Evolutionary conservation across 2,797 vertebrate genomes (phyloP), one percentile per base, ranked within the genome.

Genomic region (Sebastes flavidus): DNA sequence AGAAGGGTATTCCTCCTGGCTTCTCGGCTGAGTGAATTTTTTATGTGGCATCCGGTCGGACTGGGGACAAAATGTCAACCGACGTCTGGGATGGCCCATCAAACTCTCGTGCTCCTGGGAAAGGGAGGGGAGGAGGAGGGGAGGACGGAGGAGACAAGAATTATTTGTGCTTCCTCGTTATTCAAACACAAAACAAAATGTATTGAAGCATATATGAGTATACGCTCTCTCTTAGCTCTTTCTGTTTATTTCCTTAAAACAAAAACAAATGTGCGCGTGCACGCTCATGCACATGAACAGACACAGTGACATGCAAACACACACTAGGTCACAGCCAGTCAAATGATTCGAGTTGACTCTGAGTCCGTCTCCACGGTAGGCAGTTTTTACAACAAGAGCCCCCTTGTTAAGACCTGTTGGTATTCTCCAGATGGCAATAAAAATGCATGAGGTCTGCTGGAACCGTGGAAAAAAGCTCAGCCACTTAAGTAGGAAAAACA

Each of bases 21-120:
- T 96, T 95, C 84, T 91, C 71, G 95, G 93, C 94, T 94, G 92
- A 96, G 93, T 97, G 96, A 95, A 97, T 97, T 97, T 97, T 97
- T 98, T 96, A 97, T 97, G 96, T 94, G 90, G 96, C 96, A 96
- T 97, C 94, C 95, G 87, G 96, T 96, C 93, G 96, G 95, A 97
- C 95, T 95, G 92, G 96, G 97, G 97, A 98, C 97, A 95, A 97
- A 92, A 97, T 97, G 97, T 98, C 97, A 97, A 94, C 94, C 77
- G 94, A 92, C 94, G 95, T 96, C 96, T 91, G 95, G 83, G 91
- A 97, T 77, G 82, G 96, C 95, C 94, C 96, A 95, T 97, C 97
- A 97, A 96, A 95, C 89, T 90, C 89, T 68, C 86, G 90, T 69
- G 94, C 89, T 94, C 92, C 91, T 87, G 94, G 94, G 95, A 91